phyloP scores from a whole-genome alignment of 2,113 vertebrate species.

The Callipepla squamata region DNA sequence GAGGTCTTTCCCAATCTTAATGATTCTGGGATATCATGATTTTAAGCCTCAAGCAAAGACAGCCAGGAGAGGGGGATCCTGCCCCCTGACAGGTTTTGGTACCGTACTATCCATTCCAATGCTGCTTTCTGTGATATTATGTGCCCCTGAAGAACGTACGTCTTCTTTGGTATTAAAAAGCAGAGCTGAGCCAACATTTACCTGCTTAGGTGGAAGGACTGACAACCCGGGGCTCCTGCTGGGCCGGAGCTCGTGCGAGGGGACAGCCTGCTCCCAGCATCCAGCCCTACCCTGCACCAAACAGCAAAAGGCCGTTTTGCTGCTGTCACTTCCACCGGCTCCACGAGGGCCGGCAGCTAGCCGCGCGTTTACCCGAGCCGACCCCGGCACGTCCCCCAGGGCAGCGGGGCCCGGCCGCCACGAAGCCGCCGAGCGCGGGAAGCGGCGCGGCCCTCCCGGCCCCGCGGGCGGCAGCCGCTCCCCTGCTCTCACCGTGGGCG shows the following conservation, averaged over 20 bases:
- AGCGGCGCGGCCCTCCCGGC: background rate
- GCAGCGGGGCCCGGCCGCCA: background rate
- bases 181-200: background rate
- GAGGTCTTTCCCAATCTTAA: too few species aligned
- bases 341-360: background rate
- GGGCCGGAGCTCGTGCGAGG: too few species aligned
- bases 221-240: too few species aligned
- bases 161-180: background rate
- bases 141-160: rapidly evolving
- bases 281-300: background rate
- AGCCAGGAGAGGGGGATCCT: background rate
- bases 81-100: background rate
- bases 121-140: background rate
- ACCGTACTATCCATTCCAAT: background rate
- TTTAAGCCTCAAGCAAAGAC: background rate
- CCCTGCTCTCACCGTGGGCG: conserved; percentile 14
- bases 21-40: too few species aligned
- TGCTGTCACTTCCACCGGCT: background rate
- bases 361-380: background rate
- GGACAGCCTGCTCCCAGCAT: background rate
- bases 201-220: background rate
- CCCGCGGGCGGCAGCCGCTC: background rate
- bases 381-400: too few species aligned
- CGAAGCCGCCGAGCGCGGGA: background rate
- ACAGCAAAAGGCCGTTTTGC: rapidly evolving